phyloP scores from a whole-genome alignment of 2,113 vertebrate species.

The Xerus inauris region DNA sequence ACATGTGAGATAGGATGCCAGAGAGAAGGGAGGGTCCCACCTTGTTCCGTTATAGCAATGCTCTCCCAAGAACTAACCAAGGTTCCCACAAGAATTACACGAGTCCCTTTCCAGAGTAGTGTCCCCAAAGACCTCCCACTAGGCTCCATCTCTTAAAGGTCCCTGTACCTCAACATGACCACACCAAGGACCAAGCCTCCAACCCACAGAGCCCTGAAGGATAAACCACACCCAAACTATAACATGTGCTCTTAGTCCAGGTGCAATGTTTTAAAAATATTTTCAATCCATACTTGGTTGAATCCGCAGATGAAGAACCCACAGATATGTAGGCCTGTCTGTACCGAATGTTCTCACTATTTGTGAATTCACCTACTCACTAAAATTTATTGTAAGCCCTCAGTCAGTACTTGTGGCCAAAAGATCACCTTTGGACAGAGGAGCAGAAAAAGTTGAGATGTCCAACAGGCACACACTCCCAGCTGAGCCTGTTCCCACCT shows the following conservation, averaged over 20 bases:
- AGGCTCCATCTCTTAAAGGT: not conserved
- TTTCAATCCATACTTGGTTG: not conserved
- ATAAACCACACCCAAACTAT: not conserved
- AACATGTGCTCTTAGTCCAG: not conserved
- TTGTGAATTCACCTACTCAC: not conserved
- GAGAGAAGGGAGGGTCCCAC: not conserved
- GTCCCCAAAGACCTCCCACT: not conserved
- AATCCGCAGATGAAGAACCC: not conserved
- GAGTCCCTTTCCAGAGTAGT: not conserved
- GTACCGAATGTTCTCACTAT: not conserved
- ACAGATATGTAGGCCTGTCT: not conserved
- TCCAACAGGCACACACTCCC: not conserved
- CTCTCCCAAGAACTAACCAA: not conserved
- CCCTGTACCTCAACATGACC: not conserved
- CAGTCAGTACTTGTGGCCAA: not conserved
- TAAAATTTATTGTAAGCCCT: not conserved
- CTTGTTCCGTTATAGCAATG: not conserved
- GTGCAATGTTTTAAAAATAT: too few relatives aligned
- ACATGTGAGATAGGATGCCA: not conserved
- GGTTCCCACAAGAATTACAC: not conserved
- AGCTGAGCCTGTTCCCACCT: not conserved
- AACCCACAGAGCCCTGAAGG: not conserved
- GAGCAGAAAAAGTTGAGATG: not conserved
- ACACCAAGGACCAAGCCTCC: not conserved
- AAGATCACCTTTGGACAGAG: not conserved